Conservation (phyloP, 2,888 invertebrate species). For the Synergus itoensis region DNA sequence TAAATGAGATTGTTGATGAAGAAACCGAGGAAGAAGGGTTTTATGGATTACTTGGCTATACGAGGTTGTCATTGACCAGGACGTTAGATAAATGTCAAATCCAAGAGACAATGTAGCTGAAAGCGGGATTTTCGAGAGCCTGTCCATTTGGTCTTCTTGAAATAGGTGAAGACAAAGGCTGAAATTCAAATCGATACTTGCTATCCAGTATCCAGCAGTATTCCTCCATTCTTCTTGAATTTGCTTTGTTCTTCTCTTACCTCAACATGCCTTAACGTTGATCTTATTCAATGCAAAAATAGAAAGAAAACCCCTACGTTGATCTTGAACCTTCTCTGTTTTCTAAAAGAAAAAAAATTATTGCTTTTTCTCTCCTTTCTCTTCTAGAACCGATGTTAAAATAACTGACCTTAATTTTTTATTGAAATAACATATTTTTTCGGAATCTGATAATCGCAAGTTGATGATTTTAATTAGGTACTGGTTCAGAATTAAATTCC, state of each 20-base stretch:
- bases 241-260: not conserved
- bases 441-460: no score
- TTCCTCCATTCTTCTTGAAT: not conserved
- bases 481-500: not conserved
- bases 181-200: not conserved
- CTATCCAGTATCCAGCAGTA: not conserved
- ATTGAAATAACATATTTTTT: no score
- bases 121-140: not conserved
- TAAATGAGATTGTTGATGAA: not conserved
- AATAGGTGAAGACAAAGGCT: conserved; percentile 1
- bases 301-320: not conserved
- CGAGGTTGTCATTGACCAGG: not conserved
- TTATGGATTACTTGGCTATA: not conserved
- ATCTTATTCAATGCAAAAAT: not conserved
- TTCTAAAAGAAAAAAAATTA: not conserved
- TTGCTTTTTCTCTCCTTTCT: not conserved
- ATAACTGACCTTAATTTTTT: no score
- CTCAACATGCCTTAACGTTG: not conserved
- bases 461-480: not conserved
- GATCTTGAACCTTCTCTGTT: not conserved
- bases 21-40: not conserved
- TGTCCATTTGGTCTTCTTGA: conserved; percentile 1
- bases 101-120: not conserved
- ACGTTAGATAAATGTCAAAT: conserved; percentile 2
- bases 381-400: no score